Evolutionary conservation across 2,113 vertebrate genomes (phyloP), one percentile per base, ranked within the genome.

Genomic region (Microtus montanus): DNA sequence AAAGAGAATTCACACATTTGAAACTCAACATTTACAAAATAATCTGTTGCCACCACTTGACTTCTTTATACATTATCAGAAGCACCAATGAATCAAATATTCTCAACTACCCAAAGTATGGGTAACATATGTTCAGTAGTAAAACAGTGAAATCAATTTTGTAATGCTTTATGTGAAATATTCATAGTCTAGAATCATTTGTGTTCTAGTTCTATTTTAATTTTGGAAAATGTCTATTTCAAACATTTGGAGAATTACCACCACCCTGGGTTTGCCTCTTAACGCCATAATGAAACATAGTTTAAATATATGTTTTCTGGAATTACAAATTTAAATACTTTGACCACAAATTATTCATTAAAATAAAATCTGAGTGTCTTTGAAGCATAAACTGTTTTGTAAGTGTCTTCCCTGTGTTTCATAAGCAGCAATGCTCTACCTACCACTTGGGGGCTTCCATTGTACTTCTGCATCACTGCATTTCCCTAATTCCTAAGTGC

Each of bases 401-500:
- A 41, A 41, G 41, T 49, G 79, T 61, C 47, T 41, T 15, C 70
- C 44, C 88, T 87, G 63, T 79, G 10, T 30, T 82, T 97, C 96
- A 61, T 92, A 80, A 96, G 77, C 96, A 7, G 24, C 1, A 95
- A 61, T 64, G 14, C 9, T 97, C 97, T 97, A 74, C 88, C 71
- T 12, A 12, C 7, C 82, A 47, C n/a, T 96, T 97, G 93, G 12
- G 68, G 38, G 79, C 71, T 94, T 35, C 90, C 24, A 75, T 20
- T 86, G 61, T 47, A 88, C 96, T 97, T 98, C 91, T 93, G 70
- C 74, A 38, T n/a, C 80, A 66, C 47, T 95, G 41, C 61, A 20
- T 4, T 97, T 97, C 95, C 92, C 11, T 52, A 52, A 96, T 86
- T 96, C 79, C 73, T 74, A 80, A 22, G 49, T 84, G 58, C 44